phyloP scores from a whole-genome alignment of 2,113 vertebrate species.

The Siniperca knerii region DNA sequence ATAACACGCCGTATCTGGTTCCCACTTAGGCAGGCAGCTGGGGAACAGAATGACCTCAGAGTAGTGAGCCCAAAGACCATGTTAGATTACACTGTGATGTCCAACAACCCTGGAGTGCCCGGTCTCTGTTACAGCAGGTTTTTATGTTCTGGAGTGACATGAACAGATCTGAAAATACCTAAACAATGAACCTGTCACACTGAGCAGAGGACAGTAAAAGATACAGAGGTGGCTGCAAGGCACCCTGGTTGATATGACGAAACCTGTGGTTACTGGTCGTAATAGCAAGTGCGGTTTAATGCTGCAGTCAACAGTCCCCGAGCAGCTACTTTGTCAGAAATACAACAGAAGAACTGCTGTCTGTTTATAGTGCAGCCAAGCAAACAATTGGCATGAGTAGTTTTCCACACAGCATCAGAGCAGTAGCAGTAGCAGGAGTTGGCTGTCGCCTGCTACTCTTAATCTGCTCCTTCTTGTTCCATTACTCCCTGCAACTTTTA shows the following conservation, averaged over 20 bases:
- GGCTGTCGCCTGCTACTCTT: background rate
- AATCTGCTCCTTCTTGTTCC: background rate
- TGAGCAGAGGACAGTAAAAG: background rate
- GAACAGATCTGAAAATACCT: background rate
- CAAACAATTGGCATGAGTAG: background rate
- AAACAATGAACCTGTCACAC: background rate
- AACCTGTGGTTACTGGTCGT: background rate
- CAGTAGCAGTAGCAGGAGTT: background rate
- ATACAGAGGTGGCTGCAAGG: background rate
- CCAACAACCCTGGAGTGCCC: slow-evolving; percentile 20
- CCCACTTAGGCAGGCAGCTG: slow-evolving; percentile 48
- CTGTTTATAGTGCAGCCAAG: background rate
- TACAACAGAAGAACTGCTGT: background rate
- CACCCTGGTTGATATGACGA: background rate
- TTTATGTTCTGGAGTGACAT: slow-evolving; percentile 37
- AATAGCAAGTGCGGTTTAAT: background rate
- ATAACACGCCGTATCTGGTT: slow-evolving; percentile 64
- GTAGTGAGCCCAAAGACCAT: slow-evolving; percentile 16
- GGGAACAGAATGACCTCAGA: slow-evolving; percentile 70
- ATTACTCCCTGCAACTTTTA: background rate
- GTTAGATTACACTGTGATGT: slow-evolving; percentile 37
- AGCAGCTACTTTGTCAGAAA: background rate
- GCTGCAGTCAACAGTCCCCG: background rate
- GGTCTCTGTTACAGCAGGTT: slow-evolving; percentile 36
- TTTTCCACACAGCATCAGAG: slow-evolving; percentile 4